Evolutionary conservation across 37 sponge, comb jelly and placozoan species (phyloP).

Genomic region (Hormiphora californensis): DNA sequence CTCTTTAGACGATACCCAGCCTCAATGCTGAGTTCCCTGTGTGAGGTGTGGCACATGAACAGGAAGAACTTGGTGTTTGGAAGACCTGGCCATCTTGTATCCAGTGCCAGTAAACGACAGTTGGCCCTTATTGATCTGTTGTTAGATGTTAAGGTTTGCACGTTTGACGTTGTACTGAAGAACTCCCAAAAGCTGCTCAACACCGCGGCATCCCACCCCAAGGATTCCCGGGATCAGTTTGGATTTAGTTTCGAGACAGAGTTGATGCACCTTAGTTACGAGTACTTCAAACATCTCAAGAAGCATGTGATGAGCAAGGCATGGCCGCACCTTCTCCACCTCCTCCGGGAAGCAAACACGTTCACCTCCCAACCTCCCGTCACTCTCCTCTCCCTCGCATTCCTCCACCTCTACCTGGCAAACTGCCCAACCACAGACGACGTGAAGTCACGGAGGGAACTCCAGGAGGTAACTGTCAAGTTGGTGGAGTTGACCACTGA

Average conservation of each 20-base stretch:
- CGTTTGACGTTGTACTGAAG: constrained; percentile 45
- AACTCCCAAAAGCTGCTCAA: constrained; percentile 44
- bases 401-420: constrained; percentile 48
- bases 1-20: constrained; percentile 42
- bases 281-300: constrained; percentile 53
- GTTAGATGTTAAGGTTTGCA: constrained; percentile 2
- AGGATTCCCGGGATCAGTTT: constrained; percentile 42
- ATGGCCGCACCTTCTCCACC: constrained; percentile 38
- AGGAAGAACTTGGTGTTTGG: constrained; percentile 44
- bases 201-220: constrained; percentile 26
- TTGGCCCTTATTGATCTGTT: constrained; percentile 51
- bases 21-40: constrained; percentile 50
- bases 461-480: constrained; percentile 43
- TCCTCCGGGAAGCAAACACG: constrained; percentile 23
- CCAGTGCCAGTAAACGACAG: constrained; percentile 53
- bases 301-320: constrained; percentile 36
- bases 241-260: constrained; percentile 38
- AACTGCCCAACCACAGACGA: constrained; percentile 33
- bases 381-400: constrained; percentile 35
- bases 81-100: constrained; percentile 37
- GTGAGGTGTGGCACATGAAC: constrained; percentile 49
- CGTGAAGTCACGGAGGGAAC: constrained; percentile 30
- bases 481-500: constrained; percentile 48
- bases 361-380: constrained; percentile 35
- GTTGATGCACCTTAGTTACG: constrained; percentile 16